phyloP scores from a whole-genome alignment of 92 coral and sea anemone genomes.

The Palythoa grandis region DNA sequence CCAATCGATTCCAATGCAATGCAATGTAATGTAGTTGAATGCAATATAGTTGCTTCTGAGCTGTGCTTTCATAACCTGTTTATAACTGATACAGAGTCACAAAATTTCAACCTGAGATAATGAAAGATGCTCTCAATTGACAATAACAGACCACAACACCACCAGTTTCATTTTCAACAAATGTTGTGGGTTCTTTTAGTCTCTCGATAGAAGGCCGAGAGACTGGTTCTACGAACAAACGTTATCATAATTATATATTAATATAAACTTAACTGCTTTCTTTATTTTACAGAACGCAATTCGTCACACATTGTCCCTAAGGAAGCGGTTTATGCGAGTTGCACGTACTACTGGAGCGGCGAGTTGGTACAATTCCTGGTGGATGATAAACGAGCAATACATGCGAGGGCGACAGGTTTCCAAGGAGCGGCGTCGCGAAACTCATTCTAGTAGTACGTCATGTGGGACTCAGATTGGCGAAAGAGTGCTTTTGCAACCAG shows the following conservation, averaged over 20 bases:
- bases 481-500: background rate
- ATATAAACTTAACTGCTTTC: background rate
- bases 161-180: no score
- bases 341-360: constrained; percentile 38
- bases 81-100: no score
- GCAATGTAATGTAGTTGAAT: no score
- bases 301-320: constrained; percentile 39
- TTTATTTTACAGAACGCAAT: constrained; percentile 29
- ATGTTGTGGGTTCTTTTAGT: no score
- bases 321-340: constrained; percentile 41
- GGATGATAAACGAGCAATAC: constrained; percentile 39
- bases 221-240: background rate
- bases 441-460: background rate
- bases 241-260: background rate
- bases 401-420: constrained; percentile 27
- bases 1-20: no score
- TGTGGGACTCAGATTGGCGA: background rate
- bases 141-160: no score
- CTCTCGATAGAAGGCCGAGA: no score
- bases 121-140: no score
- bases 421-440: background rate
- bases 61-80: no score
- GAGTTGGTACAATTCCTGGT: constrained; percentile 45
- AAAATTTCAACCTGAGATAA: no score
- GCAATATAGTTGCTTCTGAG: no score